Evolutionary conservation across 2,113 vertebrate species (phyloP).

Genomic region (Sphyrna mokarran): DNA sequence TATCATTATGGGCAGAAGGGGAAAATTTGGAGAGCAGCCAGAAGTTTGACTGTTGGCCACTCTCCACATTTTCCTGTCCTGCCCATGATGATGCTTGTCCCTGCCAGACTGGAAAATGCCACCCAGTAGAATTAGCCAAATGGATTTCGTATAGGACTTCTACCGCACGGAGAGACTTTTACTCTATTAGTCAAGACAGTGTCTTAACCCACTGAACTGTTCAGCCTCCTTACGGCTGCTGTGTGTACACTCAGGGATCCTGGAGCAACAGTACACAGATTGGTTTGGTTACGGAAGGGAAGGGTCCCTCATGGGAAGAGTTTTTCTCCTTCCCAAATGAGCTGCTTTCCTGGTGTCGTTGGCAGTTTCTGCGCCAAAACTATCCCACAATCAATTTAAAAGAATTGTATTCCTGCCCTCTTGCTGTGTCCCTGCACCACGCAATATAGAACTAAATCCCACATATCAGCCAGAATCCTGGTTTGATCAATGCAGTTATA

Average conservation of each 20-base stretch:
- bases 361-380: background rate
- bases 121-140: background rate
- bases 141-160: background rate
- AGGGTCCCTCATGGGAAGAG: background rate
- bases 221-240: background rate
- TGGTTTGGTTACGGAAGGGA: background rate
- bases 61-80: too few relatives aligned
- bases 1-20: too few relatives aligned
- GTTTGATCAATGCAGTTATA: background rate
- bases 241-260: background rate
- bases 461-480: background rate
- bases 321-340: background rate
- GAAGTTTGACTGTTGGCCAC: too few relatives aligned
- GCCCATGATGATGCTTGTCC: too few relatives aligned
- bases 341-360: background rate
- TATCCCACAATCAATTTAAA: background rate
- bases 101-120: too few relatives aligned
- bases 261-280: background rate
- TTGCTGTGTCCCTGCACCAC: too few relatives aligned
- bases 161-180: background rate
- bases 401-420: background rate
- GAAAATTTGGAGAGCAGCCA: too few relatives aligned
- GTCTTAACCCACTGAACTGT: background rate
- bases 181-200: background rate
- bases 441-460: background rate